Evolutionary conservation across 2,797 vertebrate species (phyloP).

Genomic region (Ceyx erithaca): DNA sequence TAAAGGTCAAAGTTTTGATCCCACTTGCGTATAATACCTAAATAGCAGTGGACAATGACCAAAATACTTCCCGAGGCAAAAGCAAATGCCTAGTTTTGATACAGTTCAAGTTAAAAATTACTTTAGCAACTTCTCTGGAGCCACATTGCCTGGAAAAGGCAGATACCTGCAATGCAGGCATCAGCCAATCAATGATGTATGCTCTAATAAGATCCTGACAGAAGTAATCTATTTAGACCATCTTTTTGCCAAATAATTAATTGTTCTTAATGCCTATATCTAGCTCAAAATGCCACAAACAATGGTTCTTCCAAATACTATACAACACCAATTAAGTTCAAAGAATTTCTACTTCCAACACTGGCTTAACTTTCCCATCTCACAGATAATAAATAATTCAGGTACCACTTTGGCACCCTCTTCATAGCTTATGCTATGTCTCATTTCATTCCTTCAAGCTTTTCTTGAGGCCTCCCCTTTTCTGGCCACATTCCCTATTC

Average conservation of each 20-base stretch:
- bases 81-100: neutral
- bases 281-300: neutral
- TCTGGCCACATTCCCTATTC: neutral
- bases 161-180: constrained; percentile 52
- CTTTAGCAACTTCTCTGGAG: neutral
- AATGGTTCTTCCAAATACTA: neutral
- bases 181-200: constrained; percentile 21
- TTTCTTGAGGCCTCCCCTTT: neutral
- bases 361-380: neutral
- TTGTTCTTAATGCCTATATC: constrained; percentile 8
- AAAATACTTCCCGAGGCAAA: neutral
- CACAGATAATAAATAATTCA: constrained; percentile 22
- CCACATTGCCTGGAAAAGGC: neutral
- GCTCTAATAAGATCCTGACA: constrained; percentile 7
- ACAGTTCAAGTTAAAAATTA: neutral
- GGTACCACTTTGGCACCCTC: neutral
- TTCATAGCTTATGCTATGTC: neutral
- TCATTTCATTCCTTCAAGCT: neutral
- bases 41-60: neutral
- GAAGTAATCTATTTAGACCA: constrained; percentile 26
- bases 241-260: constrained; percentile 54
- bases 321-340: neutral
- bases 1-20: neutral
- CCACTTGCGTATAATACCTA: neutral
- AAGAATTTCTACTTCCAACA: neutral